Conservation (phyloP, 1,140 invertebrate species). For the Mizuhopecten yessoensis region DNA sequence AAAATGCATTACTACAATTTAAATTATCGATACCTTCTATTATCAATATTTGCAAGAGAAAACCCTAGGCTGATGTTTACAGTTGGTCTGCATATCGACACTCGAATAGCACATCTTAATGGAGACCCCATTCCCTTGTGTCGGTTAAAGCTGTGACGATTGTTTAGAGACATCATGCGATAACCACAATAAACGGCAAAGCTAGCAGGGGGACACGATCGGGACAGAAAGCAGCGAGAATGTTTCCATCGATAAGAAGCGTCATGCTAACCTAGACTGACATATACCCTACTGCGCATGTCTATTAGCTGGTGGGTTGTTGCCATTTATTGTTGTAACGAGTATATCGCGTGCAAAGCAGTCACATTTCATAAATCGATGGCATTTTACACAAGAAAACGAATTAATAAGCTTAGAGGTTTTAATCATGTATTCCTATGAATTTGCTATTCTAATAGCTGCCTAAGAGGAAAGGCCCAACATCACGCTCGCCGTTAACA, state of each 20-base stretch:
- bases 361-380: conserved; percentile 9
- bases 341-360: not conserved
- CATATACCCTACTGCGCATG: conserved; percentile 22
- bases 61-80: not conserved
- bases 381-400: not conserved
- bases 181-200: not conserved
- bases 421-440: not conserved
- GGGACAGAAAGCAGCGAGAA: not conserved
- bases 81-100: not conserved
- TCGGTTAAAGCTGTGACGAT: not conserved
- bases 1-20: not conserved
- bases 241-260: conserved; percentile 6
- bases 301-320: not conserved
- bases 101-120: not conserved
- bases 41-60: not conserved
- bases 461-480: no score
- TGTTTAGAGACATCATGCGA: not conserved
- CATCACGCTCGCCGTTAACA: not conserved
- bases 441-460: not conserved
- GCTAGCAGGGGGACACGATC: not conserved
- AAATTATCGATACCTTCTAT: no score
- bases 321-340: not conserved
- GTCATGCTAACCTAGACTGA: conserved; percentile 1
- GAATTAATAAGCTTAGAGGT: not conserved
- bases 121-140: not conserved